Conservation (phyloP, 2,888 invertebrate species). For the Thalpophila matura region DNA sequence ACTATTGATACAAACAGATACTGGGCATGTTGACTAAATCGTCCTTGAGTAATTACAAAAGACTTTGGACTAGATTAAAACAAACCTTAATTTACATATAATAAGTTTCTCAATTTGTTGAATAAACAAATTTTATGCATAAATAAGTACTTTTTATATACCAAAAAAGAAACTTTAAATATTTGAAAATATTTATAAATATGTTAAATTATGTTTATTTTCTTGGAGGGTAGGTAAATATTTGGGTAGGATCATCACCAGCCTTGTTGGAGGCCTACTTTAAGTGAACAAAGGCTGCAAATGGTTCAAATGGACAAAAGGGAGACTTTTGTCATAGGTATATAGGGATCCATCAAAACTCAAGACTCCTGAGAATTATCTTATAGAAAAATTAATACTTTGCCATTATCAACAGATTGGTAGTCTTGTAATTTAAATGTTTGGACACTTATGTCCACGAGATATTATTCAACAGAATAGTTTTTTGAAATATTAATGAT, state of each 20-base stretch:
- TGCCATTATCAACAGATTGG: too few relatives aligned
- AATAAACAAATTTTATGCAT: slow-evolving; percentile 13
- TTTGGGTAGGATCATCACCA: not conserved
- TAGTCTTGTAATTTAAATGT: not conserved
- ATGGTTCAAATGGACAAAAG: not conserved
- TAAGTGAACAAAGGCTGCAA: not conserved
- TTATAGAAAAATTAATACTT: too few relatives aligned
- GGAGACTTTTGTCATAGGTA: not conserved
- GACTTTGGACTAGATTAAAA: slow-evolving; percentile 39
- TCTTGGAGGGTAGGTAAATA: not conserved
- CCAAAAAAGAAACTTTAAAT: not conserved
- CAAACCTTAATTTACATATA: slow-evolving; percentile 52
- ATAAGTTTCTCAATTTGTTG: slow-evolving; percentile 51
- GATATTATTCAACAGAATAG: not conserved
- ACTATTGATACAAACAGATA: slow-evolving; percentile 28
- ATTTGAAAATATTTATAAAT: not conserved
- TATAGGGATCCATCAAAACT: not conserved
- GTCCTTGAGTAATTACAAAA: slow-evolving; percentile 40
- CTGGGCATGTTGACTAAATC: slow-evolving; percentile 24
- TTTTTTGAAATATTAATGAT: slow-evolving; percentile 4
- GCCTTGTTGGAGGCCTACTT: too few relatives aligned
- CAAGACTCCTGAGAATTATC: too few relatives aligned
- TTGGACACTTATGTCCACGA: not conserved
- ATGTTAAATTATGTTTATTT: not conserved
- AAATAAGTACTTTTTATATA: too few relatives aligned